Evolutionary conservation across 2,797 vertebrate genomes (phyloP), one percentile per base, ranked within the genome.

Genomic region (Sebastes matsubarae): DNA sequence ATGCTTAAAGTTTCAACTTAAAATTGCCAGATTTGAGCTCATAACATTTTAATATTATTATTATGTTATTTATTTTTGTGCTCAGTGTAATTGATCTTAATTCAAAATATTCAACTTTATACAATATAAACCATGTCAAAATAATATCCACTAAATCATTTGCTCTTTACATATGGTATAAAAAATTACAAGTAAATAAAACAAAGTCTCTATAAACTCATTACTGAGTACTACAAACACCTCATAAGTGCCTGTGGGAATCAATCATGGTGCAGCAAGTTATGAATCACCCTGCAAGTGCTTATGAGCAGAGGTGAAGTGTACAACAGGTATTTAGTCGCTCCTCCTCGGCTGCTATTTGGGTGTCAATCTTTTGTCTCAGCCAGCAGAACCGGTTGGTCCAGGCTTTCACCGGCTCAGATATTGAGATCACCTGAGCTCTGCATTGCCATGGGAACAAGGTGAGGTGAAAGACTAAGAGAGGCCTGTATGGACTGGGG

Each of bases 341-440:
- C 90, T 91, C 90, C 93, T 81, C 81, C 63, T 86, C 7, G 10
- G 42, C 61, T 86, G 68, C 81, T 87, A 81, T 94, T 87, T 89
- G 65, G 85, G 87, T 92, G 91, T 91, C 92, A 93, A 82, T 90
- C 93, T 93, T 95, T 95, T 96, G 94, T 95, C 82, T 87, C 13
- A 60, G 14, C 86, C 81, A 18, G 91, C 60, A 80, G 85, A 93
- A 95, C 95, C 81, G 85, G 96, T 96, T 89, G 83, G 87, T 86
- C 92, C 66, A 79, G 92, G 72, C 57, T 83, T 89, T 90, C 82
- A 46, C 75, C 34, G 79, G 86, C 83, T 89, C 87, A 87, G 58
- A 91, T 90, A 90, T 85, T 88, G 80, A 88, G 92, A 90, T 92
- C 83, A 84, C 88, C 89, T 87, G 87, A 89, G 88, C 78, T 90